phyloP scores from a whole-genome alignment of 2,113 vertebrate genomes.

The Strix uralensis region DNA sequence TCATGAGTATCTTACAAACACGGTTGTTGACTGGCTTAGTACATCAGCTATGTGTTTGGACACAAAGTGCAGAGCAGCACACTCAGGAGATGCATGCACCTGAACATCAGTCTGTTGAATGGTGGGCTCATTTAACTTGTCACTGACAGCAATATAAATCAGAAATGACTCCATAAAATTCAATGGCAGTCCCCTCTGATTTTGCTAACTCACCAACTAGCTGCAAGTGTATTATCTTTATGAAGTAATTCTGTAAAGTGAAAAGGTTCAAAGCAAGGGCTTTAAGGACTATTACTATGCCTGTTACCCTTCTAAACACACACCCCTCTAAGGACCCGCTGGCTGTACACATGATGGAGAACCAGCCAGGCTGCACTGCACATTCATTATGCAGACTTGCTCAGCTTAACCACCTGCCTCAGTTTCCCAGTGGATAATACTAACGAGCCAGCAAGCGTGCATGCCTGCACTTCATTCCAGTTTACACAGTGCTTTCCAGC shows the following conservation, averaged over 20 bases:
- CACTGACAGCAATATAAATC: background rate
- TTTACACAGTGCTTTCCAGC: background rate
- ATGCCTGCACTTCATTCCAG: background rate
- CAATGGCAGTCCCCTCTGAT: background rate
- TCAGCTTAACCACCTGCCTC: conserved; percentile 1
- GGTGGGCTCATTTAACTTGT: conserved; percentile 24
- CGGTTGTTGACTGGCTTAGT: background rate
- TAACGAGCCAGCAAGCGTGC: background rate
- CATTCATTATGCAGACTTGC: fast-evolving
- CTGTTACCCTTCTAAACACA: background rate
- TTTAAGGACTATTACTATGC: background rate
- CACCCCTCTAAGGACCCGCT: background rate
- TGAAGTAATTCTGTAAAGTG: background rate
- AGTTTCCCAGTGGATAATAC: conserved; percentile 5
- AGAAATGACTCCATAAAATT: conserved; percentile 13
- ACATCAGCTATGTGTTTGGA: background rate
- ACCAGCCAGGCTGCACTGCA: background rate
- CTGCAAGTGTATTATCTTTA: background rate
- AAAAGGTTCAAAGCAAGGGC: background rate
- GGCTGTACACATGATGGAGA: background rate
- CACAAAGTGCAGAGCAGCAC: fast-evolving
- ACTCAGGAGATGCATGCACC: background rate
- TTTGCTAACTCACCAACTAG: background rate
- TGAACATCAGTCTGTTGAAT: conserved; percentile 4
- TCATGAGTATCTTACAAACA: background rate